A percentile compares a stretch with the other conserved stretches of the same genome.
Evolutionary conservation across 2,113 vertebrate genomes (phyloP).

Genomic region (Arvicanthis niloticus): DNA sequence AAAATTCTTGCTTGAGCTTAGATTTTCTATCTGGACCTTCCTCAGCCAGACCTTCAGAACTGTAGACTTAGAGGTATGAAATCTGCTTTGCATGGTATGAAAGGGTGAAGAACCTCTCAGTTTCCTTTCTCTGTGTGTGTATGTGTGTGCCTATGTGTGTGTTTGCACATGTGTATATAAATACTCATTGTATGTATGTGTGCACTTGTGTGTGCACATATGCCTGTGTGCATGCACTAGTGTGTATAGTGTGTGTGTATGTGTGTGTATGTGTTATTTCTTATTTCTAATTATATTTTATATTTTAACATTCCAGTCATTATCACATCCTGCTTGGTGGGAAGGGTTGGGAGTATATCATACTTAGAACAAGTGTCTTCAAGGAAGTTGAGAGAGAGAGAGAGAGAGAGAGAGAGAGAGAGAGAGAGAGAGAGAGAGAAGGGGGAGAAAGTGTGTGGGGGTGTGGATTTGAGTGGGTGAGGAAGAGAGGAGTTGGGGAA

Average conservation of each 20-base stretch:
- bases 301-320: background rate
- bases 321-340: background rate
- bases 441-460: background rate
- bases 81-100: background rate
- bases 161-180: background rate
- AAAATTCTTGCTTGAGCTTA: slow-evolving; percentile 1
- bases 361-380: background rate
- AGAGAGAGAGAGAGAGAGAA: background rate
- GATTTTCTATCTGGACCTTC: background rate
- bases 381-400: background rate
- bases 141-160: background rate
- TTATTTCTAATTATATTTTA: background rate
- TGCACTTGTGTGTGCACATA: background rate
- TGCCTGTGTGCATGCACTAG: background rate
- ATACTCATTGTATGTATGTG: too few relatives aligned
- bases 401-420: too few relatives aligned
- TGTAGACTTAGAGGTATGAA: background rate
- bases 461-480: background rate
- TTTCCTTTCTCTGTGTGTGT: background rate
- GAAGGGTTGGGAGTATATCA: background rate
- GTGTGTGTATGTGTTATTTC: too few relatives aligned
- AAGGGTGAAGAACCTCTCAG: background rate
- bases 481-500: background rate
- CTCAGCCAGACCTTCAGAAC: background rate
- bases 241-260: background rate